Conservation (phyloP, 2,113 vertebrate species). For the Crotalus viridis region DNA sequence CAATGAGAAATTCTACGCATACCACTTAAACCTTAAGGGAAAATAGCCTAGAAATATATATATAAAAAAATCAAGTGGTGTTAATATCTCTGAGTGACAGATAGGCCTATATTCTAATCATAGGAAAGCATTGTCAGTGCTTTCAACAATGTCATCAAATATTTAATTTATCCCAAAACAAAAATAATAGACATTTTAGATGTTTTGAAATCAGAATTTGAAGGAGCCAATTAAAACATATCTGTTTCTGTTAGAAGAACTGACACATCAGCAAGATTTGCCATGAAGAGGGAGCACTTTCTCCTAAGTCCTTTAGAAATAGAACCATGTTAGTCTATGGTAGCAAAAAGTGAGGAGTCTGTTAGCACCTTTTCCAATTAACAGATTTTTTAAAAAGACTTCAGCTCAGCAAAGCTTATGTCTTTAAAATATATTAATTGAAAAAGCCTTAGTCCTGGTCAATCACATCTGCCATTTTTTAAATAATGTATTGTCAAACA, state of each 20-base stretch:
- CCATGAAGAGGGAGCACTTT: neutral
- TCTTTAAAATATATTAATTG: neutral
- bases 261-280: neutral
- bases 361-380: neutral
- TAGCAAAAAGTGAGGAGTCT: neutral
- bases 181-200: neutral
- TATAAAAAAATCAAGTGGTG: neutral
- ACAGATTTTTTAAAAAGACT: neutral
- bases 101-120: neutral
- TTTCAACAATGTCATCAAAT: neutral
- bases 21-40: neutral
- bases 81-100: neutral
- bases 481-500: neutral
- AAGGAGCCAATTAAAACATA: neutral
- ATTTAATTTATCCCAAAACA: neutral
- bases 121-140: neutral
- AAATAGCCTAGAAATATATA: neutral
- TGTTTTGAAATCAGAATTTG: neutral
- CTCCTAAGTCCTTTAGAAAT: neutral
- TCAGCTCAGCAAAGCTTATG: neutral
- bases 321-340: neutral
- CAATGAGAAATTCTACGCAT: neutral
- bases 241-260: neutral
- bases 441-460: neutral
- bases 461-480: neutral